A percentile compares a stretch with the other conserved stretches of the same genome.
phyloP scores from a whole-genome alignment of 1,140 invertebrate species.

The Dendrolimus punctatus region DNA sequence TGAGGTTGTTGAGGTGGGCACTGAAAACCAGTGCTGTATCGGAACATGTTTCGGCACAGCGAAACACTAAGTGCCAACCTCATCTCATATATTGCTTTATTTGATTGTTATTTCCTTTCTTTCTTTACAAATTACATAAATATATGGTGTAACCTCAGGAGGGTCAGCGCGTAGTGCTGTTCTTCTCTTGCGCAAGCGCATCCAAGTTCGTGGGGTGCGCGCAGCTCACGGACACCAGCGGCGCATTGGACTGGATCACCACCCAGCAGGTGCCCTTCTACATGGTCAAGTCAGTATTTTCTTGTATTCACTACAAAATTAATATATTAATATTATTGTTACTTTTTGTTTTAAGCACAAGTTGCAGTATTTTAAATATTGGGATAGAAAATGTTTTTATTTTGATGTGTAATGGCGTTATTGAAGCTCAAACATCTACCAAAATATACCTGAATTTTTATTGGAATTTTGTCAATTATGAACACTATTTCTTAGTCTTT shows the following conservation, averaged over 20 bases:
- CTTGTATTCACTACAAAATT: not conserved
- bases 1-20: too few relatives aligned
- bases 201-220: constrained; percentile 44
- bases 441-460: too few relatives aligned
- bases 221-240: constrained; percentile 19
- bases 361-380: too few relatives aligned
- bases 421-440: constrained; percentile 1
- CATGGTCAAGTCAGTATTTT: constrained; percentile 24
- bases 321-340: not conserved
- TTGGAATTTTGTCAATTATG: too few relatives aligned
- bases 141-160: constrained; percentile 23
- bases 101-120: too few relatives aligned
- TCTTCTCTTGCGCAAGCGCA: constrained; percentile 40
- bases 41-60: too few relatives aligned
- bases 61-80: too few relatives aligned
- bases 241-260: constrained; percentile 29
- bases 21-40: too few relatives aligned
- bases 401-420: not conserved
- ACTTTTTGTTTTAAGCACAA: too few relatives aligned
- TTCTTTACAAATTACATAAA: too few relatives aligned
- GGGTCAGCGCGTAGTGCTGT: constrained; percentile 40
- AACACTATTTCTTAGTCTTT: too few relatives aligned
- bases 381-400: not conserved
- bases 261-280: constrained; percentile 39
- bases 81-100: too few relatives aligned